phyloP scores from a whole-genome alignment of 1,140 invertebrate genomes.

The Drosophila aff. region DNA sequence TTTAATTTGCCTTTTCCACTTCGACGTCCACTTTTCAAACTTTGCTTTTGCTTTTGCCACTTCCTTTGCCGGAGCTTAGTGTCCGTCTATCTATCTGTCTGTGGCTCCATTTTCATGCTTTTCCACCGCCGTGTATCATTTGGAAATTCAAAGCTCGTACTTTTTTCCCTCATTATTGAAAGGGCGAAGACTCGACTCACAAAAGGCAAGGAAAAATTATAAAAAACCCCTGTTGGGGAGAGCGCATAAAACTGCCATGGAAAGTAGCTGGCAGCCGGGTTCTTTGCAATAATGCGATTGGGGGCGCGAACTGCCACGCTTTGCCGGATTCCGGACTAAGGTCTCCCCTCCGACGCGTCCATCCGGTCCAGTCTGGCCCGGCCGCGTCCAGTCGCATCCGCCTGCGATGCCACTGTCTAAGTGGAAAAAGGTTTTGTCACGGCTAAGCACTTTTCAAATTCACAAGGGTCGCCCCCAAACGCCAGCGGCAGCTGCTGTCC shows the following conservation, averaged over 20 bases:
- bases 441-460: slow-evolving; percentile 74
- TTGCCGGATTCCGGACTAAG: slow-evolving; percentile 33
- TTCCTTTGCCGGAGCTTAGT: slow-evolving; percentile 62
- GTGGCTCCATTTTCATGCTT: slow-evolving; percentile 9
- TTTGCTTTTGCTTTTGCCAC: slow-evolving; percentile 67
- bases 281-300: slow-evolving; percentile 59
- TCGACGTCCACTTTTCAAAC: slow-evolving; percentile 77
- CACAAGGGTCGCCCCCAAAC: slow-evolving; percentile 52
- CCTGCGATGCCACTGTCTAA: slow-evolving; percentile 41
- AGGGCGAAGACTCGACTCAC: slow-evolving; percentile 34
- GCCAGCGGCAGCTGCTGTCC: slow-evolving; percentile 36
- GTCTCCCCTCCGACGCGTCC: neutral
- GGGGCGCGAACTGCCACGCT: slow-evolving; percentile 55
- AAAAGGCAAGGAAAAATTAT: slow-evolving; percentile 23
- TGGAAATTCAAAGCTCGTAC: slow-evolving; percentile 74
- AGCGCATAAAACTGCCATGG: slow-evolving; percentile 65
- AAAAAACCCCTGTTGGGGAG: slow-evolving; percentile 14
- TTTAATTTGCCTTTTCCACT: slow-evolving; percentile 80
- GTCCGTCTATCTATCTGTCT: slow-evolving; percentile 46
- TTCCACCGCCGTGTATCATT: slow-evolving; percentile 59
- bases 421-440: slow-evolving; percentile 78
- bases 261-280: slow-evolving; percentile 59
- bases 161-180: slow-evolving; percentile 71
- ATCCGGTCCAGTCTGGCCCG: slow-evolving; percentile 18
- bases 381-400: slow-evolving; percentile 14